Evolutionary conservation across 2,113 vertebrate species (phyloP), one percentile per base, ranked within the genome.

Genomic region (Struthidea cinerea): DNA sequence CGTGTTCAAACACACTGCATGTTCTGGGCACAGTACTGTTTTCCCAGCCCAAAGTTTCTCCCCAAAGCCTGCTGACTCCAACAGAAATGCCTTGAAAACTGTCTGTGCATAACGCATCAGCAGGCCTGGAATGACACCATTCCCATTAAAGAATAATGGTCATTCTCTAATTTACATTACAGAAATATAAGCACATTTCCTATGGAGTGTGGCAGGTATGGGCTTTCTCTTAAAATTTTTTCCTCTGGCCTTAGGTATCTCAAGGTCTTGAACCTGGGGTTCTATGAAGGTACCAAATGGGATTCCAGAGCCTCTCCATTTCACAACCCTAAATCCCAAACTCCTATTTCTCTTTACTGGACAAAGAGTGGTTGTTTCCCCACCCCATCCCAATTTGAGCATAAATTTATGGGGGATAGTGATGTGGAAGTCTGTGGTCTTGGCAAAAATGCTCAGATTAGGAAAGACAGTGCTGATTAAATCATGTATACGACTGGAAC

Each of bases 181-280:
- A 86, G 24, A 88, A 87, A 69, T 53, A 61, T 24, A 41, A 85
- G n/a, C 37, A 35, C 23, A 5, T 6, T n/a, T 4, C 8, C 23
- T 24, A 46, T 37, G 37, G 37, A 28, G 6, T 76, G 41, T 0
- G 1, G 11, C 27, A 41, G n/a, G 9, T 13, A 71, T 0, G 1
- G 24, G 7, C 15, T 83, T 90, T 65, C 26, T 80, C 13, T 41
- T n/a, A 30, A 13, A 68, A 16, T 16, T 26, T 73, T 82, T 90
- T 27, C 11, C 12, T 88, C 46, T 64, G 32, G 20, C 27, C 61
- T 76, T 44, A 73, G 11, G 18, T 49, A 39, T 59, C 39, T 70
- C n/a, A 63, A 63, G 13, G 11, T 61, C 52, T 69, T 50, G 55
- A 79, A 74, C 3, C 4, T 50, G 63, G 19, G 11, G 55, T 73